These are phyloP conservation scores for Cercopithecus mona DNA, from an alignment of 2,113 vertebrate species.

Conservation along the genomic window DNA sequence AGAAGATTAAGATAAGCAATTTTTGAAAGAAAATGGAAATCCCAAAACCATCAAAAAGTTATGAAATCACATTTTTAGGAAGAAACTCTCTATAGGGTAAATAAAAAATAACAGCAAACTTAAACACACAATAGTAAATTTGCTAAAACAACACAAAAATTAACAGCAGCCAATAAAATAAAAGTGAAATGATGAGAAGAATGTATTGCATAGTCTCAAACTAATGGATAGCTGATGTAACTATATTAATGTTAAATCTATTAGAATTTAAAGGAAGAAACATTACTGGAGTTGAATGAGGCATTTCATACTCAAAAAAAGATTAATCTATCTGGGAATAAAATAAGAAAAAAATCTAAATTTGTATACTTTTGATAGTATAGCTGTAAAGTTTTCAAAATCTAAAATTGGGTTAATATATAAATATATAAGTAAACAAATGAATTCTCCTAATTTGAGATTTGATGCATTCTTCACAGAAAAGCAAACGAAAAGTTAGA, in stretches of 20 bases:
- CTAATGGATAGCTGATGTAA: neutral
- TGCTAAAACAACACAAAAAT: neutral
- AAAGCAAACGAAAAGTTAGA: neutral
- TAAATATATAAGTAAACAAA: neutral
- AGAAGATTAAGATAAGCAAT: neutral
- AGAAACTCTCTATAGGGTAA: neutral
- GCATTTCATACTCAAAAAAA: neutral
- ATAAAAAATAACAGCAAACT: neutral
- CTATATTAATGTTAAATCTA: neutral
- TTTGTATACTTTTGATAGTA: neutral
- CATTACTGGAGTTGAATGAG: neutral
- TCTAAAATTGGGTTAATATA: neutral
- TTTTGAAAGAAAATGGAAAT: neutral
- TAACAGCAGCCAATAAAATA: neutral
- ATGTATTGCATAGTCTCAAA: neutral
- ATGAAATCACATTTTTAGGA: neutral
- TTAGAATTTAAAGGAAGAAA: neutral
- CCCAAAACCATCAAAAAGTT: neutral
- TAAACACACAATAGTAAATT: neutral
- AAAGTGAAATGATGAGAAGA: neutral
- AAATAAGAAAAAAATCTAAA: neutral
- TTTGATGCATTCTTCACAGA: neutral
- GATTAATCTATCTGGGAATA: neutral
- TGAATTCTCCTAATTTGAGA: neutral
- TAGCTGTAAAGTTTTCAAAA: neutral